Percentiles rank a stretch among this genome's conserved stretches.
Evolutionary conservation across 1,140 invertebrate species (phyloP).

Genomic region (Saccostrea cuccullata): DNA sequence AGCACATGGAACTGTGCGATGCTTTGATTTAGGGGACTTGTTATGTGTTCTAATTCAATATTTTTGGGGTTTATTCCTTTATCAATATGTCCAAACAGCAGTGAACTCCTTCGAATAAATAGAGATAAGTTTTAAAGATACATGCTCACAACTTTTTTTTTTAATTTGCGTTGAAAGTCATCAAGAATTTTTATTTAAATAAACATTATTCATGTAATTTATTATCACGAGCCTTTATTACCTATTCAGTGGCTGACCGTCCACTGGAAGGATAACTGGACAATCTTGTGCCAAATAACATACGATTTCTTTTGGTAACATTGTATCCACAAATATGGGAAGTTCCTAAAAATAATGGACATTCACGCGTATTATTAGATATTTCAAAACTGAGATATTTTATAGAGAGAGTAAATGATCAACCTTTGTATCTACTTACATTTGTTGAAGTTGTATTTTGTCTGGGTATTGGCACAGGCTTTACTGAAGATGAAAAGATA

Average conservation of each 20-base stretch:
- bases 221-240: not conserved
- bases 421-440: not conserved
- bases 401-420: not conserved
- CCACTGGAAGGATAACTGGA: not conserved
- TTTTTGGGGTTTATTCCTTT: not conserved
- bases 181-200: too few species aligned
- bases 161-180: too few species aligned
- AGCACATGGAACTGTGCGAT: too few species aligned
- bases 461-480: not conserved
- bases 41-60: not conserved
- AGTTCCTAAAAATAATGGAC: not conserved
- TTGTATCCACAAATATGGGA: too few species aligned
- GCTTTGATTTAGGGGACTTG: constrained; percentile 4
- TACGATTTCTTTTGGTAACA: not conserved
- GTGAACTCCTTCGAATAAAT: constrained; percentile 3
- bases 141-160: too few species aligned
- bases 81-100: not conserved
- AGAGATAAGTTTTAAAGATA: too few species aligned
- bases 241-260: not conserved
- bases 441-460: not conserved
- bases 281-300: not conserved
- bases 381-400: not conserved
- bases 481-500: not conserved
- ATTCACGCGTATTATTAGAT: not conserved
- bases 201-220: too few species aligned